Evolutionary conservation across 2,888 invertebrate genomes (phyloP), one percentile per base, ranked within the genome.

Genomic region (Phortica magna): DNA sequence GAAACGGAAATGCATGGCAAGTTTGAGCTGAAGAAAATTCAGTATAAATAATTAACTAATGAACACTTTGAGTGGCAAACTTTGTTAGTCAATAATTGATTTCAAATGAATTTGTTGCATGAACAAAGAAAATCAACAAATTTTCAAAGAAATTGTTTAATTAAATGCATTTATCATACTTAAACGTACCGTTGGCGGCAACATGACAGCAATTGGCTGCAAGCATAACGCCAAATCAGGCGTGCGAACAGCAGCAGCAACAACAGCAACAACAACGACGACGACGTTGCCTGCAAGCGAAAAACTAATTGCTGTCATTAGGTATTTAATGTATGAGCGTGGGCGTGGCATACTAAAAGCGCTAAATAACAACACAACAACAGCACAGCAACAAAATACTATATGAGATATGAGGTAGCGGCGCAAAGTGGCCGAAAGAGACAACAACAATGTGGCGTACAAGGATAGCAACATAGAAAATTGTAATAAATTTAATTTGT

Each of bases 401-500:
- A 31, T 31, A 31, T 31, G 5, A 31, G 31, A 31, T 31, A 31
- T 31, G 31, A 31, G 5, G 31, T 1, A 31, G 31, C 1, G 31
- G 31, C 1, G 31, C 1, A 31, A 1, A 31, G 31, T 31, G 31
- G 31, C 3, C 5, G 5, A 31, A 31, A 31, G 9, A 14, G 10
- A 48, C 14, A 48, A 48, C 9, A 14, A 12, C 14, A 14, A 14
- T 48, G 9, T 9, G 1, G 48, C 7, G 7, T 48, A 14, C 31
- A 31, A 14, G 48, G 48, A 48, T 48, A 12, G 7, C 48, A 48
- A 14, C 3, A 48, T 9, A 14, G 48, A 14, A 12, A 64, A 64
- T 31, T 64, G 64, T 14, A 64, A 64, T 64, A 64, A 64, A 64
- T 64, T 64, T 39, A 64, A 64, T 64, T 64, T 64, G 7, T 22